Conservation (phyloP, 2,113 vertebrate genomes). For the Alectura lathami region DNA sequence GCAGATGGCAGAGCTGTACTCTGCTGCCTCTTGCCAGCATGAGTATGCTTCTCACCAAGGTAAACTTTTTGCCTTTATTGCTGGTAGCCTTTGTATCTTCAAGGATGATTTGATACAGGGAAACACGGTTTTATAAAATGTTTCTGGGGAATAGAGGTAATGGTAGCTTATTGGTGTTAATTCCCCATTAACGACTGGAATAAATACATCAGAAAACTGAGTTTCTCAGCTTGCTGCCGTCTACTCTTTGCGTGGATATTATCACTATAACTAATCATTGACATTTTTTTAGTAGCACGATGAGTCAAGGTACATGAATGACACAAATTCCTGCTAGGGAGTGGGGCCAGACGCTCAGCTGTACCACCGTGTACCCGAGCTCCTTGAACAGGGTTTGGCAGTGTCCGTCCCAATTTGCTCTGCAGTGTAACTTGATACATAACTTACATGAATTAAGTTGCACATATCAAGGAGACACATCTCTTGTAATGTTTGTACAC, state of each 20-base stretch:
- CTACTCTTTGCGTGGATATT: background rate
- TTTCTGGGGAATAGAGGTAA: background rate
- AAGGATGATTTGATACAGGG: background rate
- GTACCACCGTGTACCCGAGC: background rate
- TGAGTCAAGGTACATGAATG: background rate
- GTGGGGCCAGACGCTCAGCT: background rate
- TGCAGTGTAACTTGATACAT: background rate
- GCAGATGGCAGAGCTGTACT: background rate
- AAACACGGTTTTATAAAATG: background rate
- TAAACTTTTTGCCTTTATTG: background rate
- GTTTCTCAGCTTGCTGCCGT: background rate
- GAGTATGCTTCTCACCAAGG: rapidly evolving
- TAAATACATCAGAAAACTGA: background rate
- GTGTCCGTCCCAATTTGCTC: background rate
- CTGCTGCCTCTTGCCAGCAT: background rate
- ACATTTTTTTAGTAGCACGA: background rate
- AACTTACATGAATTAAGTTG: background rate
- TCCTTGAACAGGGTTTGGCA: background rate
- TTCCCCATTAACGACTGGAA: background rate
- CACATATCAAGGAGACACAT: background rate
- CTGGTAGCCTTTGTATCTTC: background rate
- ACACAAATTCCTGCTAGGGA: background rate
- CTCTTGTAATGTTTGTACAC: background rate
- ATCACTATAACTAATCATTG: background rate
- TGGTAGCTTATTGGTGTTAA: background rate